Base-by-base conservation (phyloP, 1,140 invertebrate species). In the Cotesia chilonis region DNA sequence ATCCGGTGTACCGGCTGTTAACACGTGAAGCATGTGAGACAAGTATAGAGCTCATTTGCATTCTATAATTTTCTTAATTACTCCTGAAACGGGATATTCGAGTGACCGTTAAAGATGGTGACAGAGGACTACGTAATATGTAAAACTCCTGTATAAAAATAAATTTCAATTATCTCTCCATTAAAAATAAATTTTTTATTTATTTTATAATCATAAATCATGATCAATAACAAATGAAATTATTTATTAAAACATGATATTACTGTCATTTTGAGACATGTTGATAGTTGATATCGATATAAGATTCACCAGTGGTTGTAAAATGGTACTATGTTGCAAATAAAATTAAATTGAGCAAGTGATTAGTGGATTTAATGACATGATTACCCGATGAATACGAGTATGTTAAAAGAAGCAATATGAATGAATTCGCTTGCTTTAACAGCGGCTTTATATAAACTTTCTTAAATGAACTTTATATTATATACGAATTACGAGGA, bases 41-140 rank as follows among this genome's bases (percentile, higher is more conserved):
- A 55, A 12, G 66, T 35, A 41, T 68, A 68, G 66, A 20, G 51
- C 51, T 68, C 66, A 68, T 68, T 68, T 68, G 51, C 66, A 68
- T 68, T 47, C 14, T 41, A 41, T 66, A 68, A 68, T 68, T 68
- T 68, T 68, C 66, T 68, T 68, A 68, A 68, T 68, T 68, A 68
- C 66, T 20, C 55, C 17, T 68, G 66, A 68, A 68, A 68, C 66
- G 52, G 66, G 66, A 68, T 68, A 65, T 65, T 68, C 51, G 66
- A 68, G 66, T 68, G 20, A 54, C 66, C 66, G 66, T 68, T 68
- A 68, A 68, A 59, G 20, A 59, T 28, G 57, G 57, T 28, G 57
- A 59, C 57, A 59, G 17, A 20, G 20, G 17, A 59, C 57, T 59
- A 36, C 17, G n/a, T n/a, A 17, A n/a, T 12, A 55, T n/a, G 4